Evolutionary conservation across 2,888 invertebrate species (phyloP), one percentile per base, ranked within the genome.

Genomic region (Dusona sp.): DNA sequence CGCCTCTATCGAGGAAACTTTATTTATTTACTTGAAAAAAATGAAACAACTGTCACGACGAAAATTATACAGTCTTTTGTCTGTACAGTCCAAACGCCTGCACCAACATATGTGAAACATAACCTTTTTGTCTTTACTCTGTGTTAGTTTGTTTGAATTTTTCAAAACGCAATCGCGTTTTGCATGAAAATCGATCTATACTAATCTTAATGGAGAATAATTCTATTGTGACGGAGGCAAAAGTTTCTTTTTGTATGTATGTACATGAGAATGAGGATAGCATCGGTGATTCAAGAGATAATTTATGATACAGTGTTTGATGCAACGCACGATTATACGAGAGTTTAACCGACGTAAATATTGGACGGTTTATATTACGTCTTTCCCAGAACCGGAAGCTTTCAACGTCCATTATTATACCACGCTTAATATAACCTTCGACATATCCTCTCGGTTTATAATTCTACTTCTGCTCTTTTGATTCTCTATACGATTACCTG

Each of bases 1-100:
- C 4, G 36, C 2, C n/a, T 54, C 38, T 75, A 78, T 85, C 82
- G 74, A n/a, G 16, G 42, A 36, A 16, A 4, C 68, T 72, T 83
- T 64, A 83, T 79, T 85, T 79, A 79, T 85, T 82, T 36, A 82
- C 48, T 54, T 8, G 79, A 65, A 79, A 82, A 65, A 79, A 82
- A 29, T 64, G 67, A 68, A 48, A 33, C 68, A 74, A 73, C 45
- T 29, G 42, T 61, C 68, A 33, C 67, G 73, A 29, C 25, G 42
- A 25, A 68, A 64, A 42, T 45, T 79, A 82, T 75, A 65, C n/a
- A 8, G 16, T 25, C 25, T 45, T 45, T 36, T 68, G 6, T 7
- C 22, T 3, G 13, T 38, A 1, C 25, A 4, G 13, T 16, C 13
- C 1, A 25, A 22, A 4, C 57, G 29, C 45, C 3, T 25, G 11